phyloP scores from a whole-genome alignment of 2,888 invertebrate species.

The Pterostichus madidus region DNA sequence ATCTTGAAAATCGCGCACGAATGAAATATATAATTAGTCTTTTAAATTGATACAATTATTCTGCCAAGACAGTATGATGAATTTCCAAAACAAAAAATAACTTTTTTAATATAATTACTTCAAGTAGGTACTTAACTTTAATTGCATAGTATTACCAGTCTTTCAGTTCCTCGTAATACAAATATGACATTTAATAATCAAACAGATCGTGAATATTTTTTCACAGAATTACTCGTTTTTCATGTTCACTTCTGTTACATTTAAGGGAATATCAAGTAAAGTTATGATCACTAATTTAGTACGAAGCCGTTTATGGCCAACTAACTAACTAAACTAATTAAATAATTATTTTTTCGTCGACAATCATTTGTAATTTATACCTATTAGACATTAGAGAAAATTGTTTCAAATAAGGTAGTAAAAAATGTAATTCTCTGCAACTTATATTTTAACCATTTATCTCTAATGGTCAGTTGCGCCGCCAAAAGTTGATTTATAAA shows the following conservation, averaged over 20 bases:
- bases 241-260: too few species aligned
- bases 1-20: too few species aligned
- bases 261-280: too few species aligned
- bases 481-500: background rate
- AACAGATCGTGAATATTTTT: too few species aligned
- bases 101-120: background rate
- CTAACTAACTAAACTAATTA: too few species aligned
- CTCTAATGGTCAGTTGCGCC: too few species aligned
- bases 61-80: conserved; percentile 13
- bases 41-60: conserved; percentile 35
- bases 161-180: background rate
- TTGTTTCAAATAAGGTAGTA: background rate
- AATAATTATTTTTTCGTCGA: too few species aligned
- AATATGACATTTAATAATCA: too few species aligned
- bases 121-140: conserved; percentile 3
- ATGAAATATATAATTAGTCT: conserved; percentile 3
- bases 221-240: too few species aligned
- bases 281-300: too few species aligned
- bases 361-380: too few species aligned
- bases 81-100: conserved; percentile 45
- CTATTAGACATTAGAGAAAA: background rate
- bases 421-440: background rate
- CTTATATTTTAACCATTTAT: background rate
- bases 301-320: too few species aligned
- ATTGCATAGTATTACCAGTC: background rate